Evolutionary conservation across 1,140 invertebrate species (phyloP).

Genomic region (Mycetomoellerius zeteki): DNA sequence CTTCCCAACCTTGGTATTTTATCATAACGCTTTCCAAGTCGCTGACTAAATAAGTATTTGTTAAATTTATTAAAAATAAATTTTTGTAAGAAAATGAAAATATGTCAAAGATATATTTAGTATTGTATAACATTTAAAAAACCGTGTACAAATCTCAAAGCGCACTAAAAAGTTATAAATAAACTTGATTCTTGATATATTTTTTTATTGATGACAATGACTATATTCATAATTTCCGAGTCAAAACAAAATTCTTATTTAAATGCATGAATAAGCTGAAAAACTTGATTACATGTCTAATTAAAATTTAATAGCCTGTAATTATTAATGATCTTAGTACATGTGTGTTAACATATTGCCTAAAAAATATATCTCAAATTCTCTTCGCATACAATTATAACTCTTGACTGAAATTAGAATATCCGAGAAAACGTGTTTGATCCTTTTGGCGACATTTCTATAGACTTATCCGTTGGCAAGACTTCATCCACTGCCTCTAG

Average conservation of each 20-base stretch:
- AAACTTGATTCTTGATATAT: background rate
- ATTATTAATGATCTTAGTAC: background rate
- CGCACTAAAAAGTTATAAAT: background rate
- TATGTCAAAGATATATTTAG: background rate
- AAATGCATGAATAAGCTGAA: background rate
- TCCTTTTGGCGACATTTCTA: background rate
- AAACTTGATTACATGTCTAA: background rate
- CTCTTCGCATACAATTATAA: background rate
- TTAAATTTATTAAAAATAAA: background rate
- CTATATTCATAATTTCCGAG: background rate
- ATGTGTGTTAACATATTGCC: background rate
- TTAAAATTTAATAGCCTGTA: background rate
- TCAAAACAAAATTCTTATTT: conserved; percentile 10
- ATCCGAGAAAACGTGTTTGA: background rate
- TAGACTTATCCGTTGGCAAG: conserved; percentile 1
- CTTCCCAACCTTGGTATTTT: too few relatives aligned
- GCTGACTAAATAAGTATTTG: background rate
- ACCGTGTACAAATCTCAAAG: background rate
- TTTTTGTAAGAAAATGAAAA: background rate
- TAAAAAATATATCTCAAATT: background rate
- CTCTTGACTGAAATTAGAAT: background rate
- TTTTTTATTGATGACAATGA: too few relatives aligned
- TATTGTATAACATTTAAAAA: background rate
- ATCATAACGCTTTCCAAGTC: background rate
- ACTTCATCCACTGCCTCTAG: conserved; percentile 16